Conservation (phyloP, 2,888 invertebrate species). For the Nomada hirtipes region DNA sequence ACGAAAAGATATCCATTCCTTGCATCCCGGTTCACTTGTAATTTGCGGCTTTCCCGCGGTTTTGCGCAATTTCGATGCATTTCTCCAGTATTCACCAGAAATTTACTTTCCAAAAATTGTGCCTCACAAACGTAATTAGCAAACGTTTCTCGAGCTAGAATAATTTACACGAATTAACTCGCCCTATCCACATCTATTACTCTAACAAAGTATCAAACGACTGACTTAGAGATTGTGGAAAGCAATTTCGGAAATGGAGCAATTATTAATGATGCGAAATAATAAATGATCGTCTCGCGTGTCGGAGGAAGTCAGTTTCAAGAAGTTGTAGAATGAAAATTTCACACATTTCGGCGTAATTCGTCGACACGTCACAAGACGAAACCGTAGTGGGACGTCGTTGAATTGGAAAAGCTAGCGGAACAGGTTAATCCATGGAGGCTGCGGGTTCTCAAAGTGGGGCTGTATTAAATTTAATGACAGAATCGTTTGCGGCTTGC, state of each 20-base stretch:
- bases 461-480: constrained; percentile 59
- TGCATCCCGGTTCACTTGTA: constrained; percentile 13
- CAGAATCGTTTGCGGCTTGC: constrained; percentile 33
- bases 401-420: neutral
- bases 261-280: no score
- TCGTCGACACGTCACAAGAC: neutral
- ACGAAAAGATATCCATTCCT: constrained; percentile 27
- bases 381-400: constrained; percentile 1
- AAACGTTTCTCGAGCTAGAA: no score
- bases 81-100: no score
- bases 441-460: constrained; percentile 16
- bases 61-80: no score
- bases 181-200: no score
- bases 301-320: neutral
- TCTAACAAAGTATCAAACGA: no score
- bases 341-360: neutral
- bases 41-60: constrained; percentile 1
- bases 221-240: no score
- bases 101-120: no score
- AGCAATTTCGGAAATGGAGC: no score
- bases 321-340: neutral
- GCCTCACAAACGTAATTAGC: no score
- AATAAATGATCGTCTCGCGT: neutral
- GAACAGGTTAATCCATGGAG: constrained; percentile 27
- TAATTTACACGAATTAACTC: no score